Evolutionary conservation across 2,113 vertebrate genomes (phyloP).

Genomic region (Charina bottae): DNA sequence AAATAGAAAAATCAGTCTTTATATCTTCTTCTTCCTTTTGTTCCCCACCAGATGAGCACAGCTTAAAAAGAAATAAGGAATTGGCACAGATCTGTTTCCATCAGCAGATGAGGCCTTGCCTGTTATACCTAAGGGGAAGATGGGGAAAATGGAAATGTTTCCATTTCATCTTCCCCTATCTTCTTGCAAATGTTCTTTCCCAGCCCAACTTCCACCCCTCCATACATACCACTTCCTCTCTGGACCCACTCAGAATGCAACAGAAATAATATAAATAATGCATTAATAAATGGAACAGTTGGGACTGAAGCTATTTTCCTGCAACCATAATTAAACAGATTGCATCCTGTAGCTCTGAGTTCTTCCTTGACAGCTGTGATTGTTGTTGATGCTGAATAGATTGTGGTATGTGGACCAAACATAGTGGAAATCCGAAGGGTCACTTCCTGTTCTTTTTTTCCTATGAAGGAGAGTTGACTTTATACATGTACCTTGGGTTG

Average conservation of each 20-base stretch:
- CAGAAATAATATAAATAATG: constrained; percentile 18
- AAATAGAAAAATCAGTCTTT: constrained; percentile 55
- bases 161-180: not conserved
- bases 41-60: constrained; percentile 19
- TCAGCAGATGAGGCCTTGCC: constrained; percentile 5
- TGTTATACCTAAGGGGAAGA: not conserved
- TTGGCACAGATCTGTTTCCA: constrained; percentile 5
- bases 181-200: not conserved
- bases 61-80: constrained; percentile 10
- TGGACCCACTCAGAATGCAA: not conserved
- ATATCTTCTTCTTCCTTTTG: constrained; percentile 46
- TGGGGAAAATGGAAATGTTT: not conserved
- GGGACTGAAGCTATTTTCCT: constrained; percentile 7
- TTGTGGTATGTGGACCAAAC: not conserved
- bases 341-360: not conserved
- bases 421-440: not conserved
- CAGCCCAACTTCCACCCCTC: not conserved
- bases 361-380: not conserved
- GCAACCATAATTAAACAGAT: constrained; percentile 7
- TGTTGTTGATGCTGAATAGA: not conserved
- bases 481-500: not conserved
- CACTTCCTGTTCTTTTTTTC: too few relatives aligned
- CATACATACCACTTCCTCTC: not conserved
- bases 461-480: not conserved
- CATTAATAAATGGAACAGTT: constrained; percentile 22